Base-by-base conservation (phyloP, 2,797 vertebrate genomes). In the Apogon talboti region DNA sequence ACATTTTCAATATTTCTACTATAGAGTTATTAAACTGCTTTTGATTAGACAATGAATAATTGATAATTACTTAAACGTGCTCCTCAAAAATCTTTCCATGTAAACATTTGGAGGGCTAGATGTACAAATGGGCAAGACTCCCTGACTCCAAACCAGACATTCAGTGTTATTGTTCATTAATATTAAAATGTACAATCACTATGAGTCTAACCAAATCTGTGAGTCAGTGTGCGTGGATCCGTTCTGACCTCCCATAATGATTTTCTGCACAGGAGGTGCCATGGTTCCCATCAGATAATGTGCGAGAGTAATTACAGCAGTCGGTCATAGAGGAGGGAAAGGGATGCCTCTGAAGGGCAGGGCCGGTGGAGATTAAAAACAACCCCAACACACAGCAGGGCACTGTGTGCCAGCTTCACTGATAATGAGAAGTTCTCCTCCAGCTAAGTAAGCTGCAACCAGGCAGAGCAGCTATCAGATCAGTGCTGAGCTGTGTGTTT, bases 391-490 rank as follows among this genome's bases (percentile, higher is more conserved):
- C 68, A 64, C 62, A 46, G 54, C 3, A 16, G 64, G 72, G 21
- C 56, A 15, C 69, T 28, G 71, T 2, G 42, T 74, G 71, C 51
- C 71, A 75, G 66, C 66, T 45, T 68, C 63, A 18, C 60, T 45
- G 72, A 76, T 83, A 81, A 85, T 84, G 78, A 84, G 61, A 81
- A 82, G 71, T 78, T 86, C 76, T 85, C 66, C 77, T 81, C 67
- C 55, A 81, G 84, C 76, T 59, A 74, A 76, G 70, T 67, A 81
- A 85, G 74, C 76, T 44, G n/a, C 76, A 75, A 75, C 57, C 67
- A 47, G 54, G 58, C 62, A 41, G 63, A 79, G 54, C 67, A 64
- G 78, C 71, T 67, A 86, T 86, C 77, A 87, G 72, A 89, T 87
- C 78, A 65, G 58, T 59, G 67, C 74, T 48, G 66, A 81, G 66